Conservation (phyloP, 2,888 invertebrate genomes). For the Lypha dubia region DNA sequence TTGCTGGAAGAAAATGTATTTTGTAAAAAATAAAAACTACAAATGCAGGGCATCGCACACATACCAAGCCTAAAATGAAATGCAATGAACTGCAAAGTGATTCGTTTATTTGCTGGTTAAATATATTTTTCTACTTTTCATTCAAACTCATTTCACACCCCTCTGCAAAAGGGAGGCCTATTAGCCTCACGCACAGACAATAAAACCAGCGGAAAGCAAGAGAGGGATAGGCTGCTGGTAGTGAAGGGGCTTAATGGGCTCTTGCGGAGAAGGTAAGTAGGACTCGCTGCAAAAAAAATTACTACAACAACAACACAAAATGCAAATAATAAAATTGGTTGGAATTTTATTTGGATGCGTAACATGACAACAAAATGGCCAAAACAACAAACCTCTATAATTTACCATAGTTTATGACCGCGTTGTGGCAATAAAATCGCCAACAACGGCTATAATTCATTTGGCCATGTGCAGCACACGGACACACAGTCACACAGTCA, state of each 20-base stretch:
- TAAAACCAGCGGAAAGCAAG: not conserved
- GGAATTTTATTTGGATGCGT: constrained; percentile 77
- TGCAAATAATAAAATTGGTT: constrained; percentile 62
- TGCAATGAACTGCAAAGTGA: constrained; percentile 68
- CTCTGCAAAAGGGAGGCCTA: constrained; percentile 18
- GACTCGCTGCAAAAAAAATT: constrained; percentile 15
- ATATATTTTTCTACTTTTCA: constrained; percentile 33
- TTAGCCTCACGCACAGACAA: not conserved
- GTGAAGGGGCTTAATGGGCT: not conserved
- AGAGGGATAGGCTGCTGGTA: not conserved
- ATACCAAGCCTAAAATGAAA: constrained; percentile 36
- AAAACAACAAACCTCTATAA: constrained; percentile 83
- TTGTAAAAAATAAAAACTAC: constrained; percentile 27
- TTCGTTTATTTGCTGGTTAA: constrained; percentile 62
- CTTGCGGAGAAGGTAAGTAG: constrained; percentile 11
- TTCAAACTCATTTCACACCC: not conserved
- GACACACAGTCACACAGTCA: constrained; percentile 77
- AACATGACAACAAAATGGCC: constrained; percentile 82
- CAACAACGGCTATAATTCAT: constrained; percentile 82
- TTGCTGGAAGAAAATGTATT: constrained; percentile 58
- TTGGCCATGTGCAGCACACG: constrained; percentile 75
- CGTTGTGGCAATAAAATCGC: constrained; percentile 83
- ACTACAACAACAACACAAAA: not conserved
- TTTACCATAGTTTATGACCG: constrained; percentile 83
- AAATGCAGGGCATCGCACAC: not conserved